Percentiles rank a stretch among this genome's conserved stretches.
Evolutionary conservation across 2,113 vertebrate species (phyloP).

Genomic region (Embiotoca jacksoni): DNA sequence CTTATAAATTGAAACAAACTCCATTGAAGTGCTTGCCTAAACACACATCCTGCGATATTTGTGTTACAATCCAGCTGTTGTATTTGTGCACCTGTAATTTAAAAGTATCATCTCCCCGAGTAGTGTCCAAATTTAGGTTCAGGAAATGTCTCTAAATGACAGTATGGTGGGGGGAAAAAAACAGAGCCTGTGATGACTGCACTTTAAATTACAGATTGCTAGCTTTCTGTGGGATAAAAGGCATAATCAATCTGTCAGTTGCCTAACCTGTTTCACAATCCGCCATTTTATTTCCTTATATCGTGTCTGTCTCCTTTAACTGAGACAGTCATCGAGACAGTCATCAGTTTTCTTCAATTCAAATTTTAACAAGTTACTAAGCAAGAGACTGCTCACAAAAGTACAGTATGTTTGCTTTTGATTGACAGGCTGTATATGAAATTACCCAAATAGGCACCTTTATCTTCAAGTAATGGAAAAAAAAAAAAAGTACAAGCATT

Average conservation of each 20-base stretch:
- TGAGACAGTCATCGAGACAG: background rate
- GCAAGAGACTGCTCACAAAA: slow-evolving; percentile 26
- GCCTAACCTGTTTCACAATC: background rate
- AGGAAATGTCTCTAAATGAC: no score
- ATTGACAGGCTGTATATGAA: slow-evolving; percentile 18
- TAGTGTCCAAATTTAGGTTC: no score
- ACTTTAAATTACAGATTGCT: background rate
- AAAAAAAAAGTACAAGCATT: background rate
- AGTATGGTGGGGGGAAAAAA: background rate
- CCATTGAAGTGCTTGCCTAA: no score
- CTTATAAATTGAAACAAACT: no score
- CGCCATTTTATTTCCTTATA: background rate
- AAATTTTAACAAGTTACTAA: background rate
- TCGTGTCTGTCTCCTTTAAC: slow-evolving; percentile 2
- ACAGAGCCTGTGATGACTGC: background rate
- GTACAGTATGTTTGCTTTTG: slow-evolving; percentile 13
- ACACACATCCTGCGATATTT: no score
- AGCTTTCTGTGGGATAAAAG: background rate
- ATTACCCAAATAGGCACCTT: slow-evolving; percentile 6
- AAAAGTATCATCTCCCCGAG: no score
- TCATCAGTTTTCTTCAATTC: slow-evolving; percentile 1
- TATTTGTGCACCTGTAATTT: no score
- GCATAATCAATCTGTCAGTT: background rate
- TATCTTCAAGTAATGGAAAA: slow-evolving; percentile 1
- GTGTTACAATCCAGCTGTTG: no score